Percentiles rank a stretch among this genome's conserved stretches.
phyloP scores from a whole-genome alignment of 2,797 vertebrate species.

The Siniperca obscura region DNA sequence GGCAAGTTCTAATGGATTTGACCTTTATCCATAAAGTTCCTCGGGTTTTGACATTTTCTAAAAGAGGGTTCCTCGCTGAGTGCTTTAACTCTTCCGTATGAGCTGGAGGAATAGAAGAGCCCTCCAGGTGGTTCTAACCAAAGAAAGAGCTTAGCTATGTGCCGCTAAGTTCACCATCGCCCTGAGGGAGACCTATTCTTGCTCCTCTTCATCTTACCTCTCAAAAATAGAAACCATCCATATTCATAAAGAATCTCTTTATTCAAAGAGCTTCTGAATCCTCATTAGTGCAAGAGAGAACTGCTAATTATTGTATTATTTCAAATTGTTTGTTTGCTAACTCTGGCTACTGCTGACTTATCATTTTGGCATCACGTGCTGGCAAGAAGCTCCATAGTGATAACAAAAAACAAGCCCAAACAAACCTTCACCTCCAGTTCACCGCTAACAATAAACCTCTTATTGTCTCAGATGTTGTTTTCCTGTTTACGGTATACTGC shows the following conservation, averaged over 20 bases:
- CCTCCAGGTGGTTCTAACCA: constrained; percentile 32
- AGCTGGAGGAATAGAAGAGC: constrained; percentile 12
- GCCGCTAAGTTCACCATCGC: constrained; percentile 28
- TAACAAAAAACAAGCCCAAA: neutral
- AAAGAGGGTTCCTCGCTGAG: constrained; percentile 20
- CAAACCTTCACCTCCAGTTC: constrained; percentile 53
- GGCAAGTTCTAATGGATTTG: constrained; percentile 45
- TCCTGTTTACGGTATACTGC: neutral
- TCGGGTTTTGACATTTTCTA: constrained; percentile 53
- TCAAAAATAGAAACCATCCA: constrained; percentile 72
- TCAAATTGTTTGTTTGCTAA: constrained; percentile 52
- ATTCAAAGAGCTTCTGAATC: constrained; percentile 30
- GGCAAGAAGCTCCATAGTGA: constrained; percentile 32
- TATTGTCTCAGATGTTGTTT: neutral
- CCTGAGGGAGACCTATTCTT: constrained; percentile 41
- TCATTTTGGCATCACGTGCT: constrained; percentile 23
- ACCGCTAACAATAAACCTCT: constrained; percentile 17
- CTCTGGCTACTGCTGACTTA: constrained; percentile 52
- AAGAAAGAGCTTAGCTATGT: constrained; percentile 33
- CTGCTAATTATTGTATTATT: constrained; percentile 57
- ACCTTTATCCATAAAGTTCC: constrained; percentile 54
- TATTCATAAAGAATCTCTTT: constrained; percentile 66
- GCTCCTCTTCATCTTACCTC: constrained; percentile 30
- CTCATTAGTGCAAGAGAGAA: constrained; percentile 65
- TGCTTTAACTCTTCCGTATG: neutral